Base-by-base conservation (phyloP, 2,888 invertebrate species). In the Pyralis farinalis region DNA sequence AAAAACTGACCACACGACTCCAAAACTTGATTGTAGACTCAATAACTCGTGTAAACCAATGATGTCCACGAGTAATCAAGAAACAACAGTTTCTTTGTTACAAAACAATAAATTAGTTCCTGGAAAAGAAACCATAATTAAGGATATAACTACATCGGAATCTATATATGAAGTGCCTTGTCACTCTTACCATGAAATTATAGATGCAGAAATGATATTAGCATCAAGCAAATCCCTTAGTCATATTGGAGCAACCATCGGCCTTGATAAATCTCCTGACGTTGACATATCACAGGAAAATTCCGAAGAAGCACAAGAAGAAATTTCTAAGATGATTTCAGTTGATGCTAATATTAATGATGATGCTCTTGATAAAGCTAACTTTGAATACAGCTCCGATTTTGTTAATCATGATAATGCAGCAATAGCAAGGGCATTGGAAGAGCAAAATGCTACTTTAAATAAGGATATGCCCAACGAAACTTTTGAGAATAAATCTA, bases 111-210 rank as follows among this genome's bases (percentile, higher is more conserved):
- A 16, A 16, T 16, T 16, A 16, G 16, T 2, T 16, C 4, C 16
- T 16, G 16, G 4, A 16, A 16, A 16, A 2, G 4, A 16, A 16
- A 45, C 38, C 10, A 40, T 28, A 9, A 22, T 8, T n/a, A 45
- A 27, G 34, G 8, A 0, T 2, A 27, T 28, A 11, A 29, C 16
- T 22, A 44, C 12, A 33, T 12, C 0, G 33, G 35, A 28, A 25
- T 45, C 35, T 7, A 20, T 37, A 25, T 59, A 44, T 36, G 67
- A 72, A 48, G 45, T 55, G 22, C 43, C 55, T 21, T 47, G 46
- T 25, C 55, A 69, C 20, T 68, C 45, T 43, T 75, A 80, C 45
- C 55, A 71, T 11, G 73, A 74, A 58, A 58, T 76, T 44, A 53
- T 51, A 36, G 77, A 79, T 49, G 73, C 71, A 41, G 73, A 74